These are phyloP conservation scores for Trissonchulus latispiculum DNA, from an alignment of 2,888 invertebrate genomes.

Conservation along the genomic window DNA sequence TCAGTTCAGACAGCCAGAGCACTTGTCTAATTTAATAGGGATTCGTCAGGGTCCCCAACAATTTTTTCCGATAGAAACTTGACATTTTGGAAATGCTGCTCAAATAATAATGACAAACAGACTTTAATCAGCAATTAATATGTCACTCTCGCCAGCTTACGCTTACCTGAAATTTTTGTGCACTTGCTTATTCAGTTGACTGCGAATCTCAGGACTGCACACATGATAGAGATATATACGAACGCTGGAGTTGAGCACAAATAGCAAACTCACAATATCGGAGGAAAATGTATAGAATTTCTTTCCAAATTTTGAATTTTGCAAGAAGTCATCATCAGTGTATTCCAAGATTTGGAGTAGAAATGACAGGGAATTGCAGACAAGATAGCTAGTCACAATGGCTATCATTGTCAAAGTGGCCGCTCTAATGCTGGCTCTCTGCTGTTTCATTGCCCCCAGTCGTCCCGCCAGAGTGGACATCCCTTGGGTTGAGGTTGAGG, in stretches of 20 bases:
- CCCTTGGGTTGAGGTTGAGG: not conserved
- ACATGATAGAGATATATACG: not conserved
- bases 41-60: too few species aligned
- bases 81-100: too few species aligned
- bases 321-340: not conserved
- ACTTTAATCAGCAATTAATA: too few species aligned
- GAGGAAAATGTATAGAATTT: not conserved
- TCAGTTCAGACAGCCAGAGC: too few species aligned
- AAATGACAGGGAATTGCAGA: not conserved
- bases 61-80: too few species aligned
- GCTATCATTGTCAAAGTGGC: constrained; percentile 2
- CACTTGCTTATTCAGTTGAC: too few species aligned
- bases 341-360: not conserved
- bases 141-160: too few species aligned
- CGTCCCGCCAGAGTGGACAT: not conserved
- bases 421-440: not conserved
- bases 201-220: not conserved
- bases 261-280: not conserved
- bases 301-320: not conserved
- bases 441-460: not conserved
- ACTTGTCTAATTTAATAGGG: too few species aligned
- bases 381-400: not conserved
- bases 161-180: too few species aligned
- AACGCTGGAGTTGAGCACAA: not conserved
- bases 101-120: too few species aligned